Conservation (phyloP, 2,113 vertebrate species). For the Tragelaphus scriptus region DNA sequence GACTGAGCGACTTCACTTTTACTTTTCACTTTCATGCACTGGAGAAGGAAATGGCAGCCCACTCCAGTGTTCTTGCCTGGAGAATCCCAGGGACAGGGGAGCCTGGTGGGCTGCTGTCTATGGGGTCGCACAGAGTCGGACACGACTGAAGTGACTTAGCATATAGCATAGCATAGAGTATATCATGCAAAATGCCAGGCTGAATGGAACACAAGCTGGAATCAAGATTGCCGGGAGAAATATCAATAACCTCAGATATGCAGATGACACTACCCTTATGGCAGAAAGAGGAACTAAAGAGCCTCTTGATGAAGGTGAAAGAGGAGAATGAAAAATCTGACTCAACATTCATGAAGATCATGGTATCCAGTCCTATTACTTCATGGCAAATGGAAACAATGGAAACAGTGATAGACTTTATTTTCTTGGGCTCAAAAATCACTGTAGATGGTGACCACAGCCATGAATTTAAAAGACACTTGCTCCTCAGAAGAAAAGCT, state of each 20-base stretch:
- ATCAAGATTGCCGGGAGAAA: background rate
- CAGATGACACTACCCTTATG: background rate
- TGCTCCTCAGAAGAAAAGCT: background rate
- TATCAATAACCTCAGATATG: rapidly evolving
- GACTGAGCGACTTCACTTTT: no score
- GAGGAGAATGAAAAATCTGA: background rate
- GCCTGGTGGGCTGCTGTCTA: no score
- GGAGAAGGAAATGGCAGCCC: no score
- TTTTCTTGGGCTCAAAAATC: background rate
- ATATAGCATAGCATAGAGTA: background rate
- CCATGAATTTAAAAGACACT: background rate
- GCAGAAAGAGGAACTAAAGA: background rate
- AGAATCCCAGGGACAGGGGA: no score
- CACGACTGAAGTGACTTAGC: no score
- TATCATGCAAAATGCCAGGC: background rate
- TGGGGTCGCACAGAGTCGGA: no score
- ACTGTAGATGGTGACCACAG: background rate
- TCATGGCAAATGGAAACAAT: background rate
- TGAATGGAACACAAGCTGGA: background rate
- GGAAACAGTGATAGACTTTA: background rate
- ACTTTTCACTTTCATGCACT: no score
- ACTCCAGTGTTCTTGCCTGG: no score
- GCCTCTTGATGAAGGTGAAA: background rate
- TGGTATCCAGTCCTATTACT: background rate
- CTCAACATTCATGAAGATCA: background rate